These are phyloP conservation scores for Parambassis ranga DNA, from an alignment of 2,797 vertebrate genomes.

Conservation along the genomic window DNA sequence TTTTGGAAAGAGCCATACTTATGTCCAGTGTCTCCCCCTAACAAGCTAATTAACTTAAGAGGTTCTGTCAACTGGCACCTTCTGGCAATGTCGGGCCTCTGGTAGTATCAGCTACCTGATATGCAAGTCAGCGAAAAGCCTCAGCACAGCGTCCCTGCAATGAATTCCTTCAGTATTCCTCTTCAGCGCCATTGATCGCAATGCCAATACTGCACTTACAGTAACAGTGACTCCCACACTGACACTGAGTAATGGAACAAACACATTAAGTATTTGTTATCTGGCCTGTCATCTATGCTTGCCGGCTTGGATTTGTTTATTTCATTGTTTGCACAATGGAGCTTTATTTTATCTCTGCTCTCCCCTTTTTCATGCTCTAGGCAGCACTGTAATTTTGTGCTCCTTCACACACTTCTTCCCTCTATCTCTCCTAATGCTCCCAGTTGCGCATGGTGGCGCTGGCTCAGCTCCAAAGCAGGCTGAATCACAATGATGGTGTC, in stretches of 20 bases:
- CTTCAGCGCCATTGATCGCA: conserved; percentile 63
- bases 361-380: conserved; percentile 14
- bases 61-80: conserved; percentile 66
- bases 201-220: conserved; percentile 70
- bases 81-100: conserved; percentile 37
- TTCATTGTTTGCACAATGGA: conserved; percentile 51
- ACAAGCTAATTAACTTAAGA: conserved; percentile 73
- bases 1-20: conserved; percentile 49
- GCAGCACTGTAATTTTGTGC: conserved; percentile 55
- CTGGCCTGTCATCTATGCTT: conserved; percentile 41
- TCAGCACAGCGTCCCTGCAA: not conserved
- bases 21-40: conserved; percentile 59
- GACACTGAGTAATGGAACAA: conserved; percentile 66
- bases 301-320: conserved; percentile 48
- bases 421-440: conserved; percentile 61
- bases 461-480: conserved; percentile 50
- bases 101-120: conserved; percentile 33
- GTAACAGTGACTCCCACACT: conserved; percentile 52
- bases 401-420: conserved; percentile 58
- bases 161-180: conserved; percentile 57
- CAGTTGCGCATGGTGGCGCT: conserved; percentile 49
- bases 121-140: conserved; percentile 67
- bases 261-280: conserved; percentile 61
- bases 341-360: conserved; percentile 31
- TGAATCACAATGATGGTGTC: conserved; percentile 61